Conservation (phyloP, 2,113 vertebrate genomes). For the Glaucomys volans region DNA sequence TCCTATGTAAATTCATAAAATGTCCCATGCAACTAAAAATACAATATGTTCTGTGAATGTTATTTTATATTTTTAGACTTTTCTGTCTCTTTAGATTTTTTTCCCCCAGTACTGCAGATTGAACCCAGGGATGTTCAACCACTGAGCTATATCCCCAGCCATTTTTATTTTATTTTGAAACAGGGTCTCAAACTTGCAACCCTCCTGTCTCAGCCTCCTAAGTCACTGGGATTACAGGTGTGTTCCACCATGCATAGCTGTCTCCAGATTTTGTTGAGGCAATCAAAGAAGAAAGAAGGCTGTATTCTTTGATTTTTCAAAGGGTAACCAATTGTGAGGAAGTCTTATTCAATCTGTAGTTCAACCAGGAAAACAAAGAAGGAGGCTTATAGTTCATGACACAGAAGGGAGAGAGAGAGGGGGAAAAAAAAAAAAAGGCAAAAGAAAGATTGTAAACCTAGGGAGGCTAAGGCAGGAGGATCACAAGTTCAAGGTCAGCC, state of each 20-base stretch:
- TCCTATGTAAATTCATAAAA: background rate
- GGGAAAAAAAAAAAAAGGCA: background rate
- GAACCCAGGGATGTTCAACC: too few relatives aligned
- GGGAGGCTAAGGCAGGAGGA: background rate
- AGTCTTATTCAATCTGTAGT: background rate
- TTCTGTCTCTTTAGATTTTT: background rate
- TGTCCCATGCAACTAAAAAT: background rate
- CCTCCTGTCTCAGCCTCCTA: too few relatives aligned
- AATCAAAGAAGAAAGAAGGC: constrained; percentile 7
- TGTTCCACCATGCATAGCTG: too few relatives aligned
- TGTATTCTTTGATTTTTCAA: background rate
- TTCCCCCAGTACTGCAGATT: too few relatives aligned
- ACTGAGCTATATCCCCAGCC: too few relatives aligned
- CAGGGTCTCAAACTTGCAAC: too few relatives aligned
- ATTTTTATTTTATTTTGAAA: too few relatives aligned
- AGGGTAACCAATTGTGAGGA: background rate
- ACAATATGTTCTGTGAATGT: background rate
- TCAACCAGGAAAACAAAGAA: background rate
- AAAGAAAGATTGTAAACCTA: background rate
- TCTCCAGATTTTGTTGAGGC: background rate
- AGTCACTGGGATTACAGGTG: too few relatives aligned
- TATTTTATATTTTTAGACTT: constrained; percentile 30
- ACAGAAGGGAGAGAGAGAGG: background rate
- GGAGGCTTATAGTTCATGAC: background rate
- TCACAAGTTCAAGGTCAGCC: background rate